Base-by-base conservation (phyloP, 2,888 invertebrate species). In the Apocheima hispidaria region DNA sequence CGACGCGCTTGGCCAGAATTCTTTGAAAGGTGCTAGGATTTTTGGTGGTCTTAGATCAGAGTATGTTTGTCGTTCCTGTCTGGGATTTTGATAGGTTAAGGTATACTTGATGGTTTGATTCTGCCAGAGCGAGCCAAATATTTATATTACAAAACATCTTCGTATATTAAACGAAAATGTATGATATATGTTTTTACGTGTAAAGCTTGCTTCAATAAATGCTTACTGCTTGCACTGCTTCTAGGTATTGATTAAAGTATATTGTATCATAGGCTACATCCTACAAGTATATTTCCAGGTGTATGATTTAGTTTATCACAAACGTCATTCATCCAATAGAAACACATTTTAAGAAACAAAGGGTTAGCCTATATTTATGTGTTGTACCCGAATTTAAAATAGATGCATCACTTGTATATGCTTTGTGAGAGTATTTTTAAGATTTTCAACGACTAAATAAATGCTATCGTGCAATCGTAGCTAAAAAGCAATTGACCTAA, bases 1-100 rank as follows among this genome's bases (percentile, higher is more conserved):
- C 61, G 55, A 43, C 35, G 52, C 61, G 56, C 51, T 41, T 38
- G 26, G 51, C 6, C 50, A 40, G 56, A 36, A 55, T 56, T 51
- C 50, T 43, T 60, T 44, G 35, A 41, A 44, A 49, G 54, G 48
- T 40, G 53, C 53, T 36, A 18, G 33, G 48, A 33, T 36, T 41
- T 59, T 36, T 49, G 43, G 60, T 49, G 60, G 49, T 49, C 53
- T 38, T 18, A n/a, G 36, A 33, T 40, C 14, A 9, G 16, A 21
- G 55, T 16, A 40, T 28, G 36, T 58, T 16, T 26, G 30, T 51
- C 16, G 2, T 40, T 35, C 7, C 20, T 48, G 28, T 20, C 20
- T 48, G 30, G 46, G n/a, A 30, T 35, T 55, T 26, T 2, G 14
- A 28, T 28, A 30, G n/a, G n/a, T n/a, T n/a, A n/a, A n/a, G n/a